Evolutionary conservation across 2,888 invertebrate genomes (phyloP).

Genomic region (Siphonodentalium dalli): DNA sequence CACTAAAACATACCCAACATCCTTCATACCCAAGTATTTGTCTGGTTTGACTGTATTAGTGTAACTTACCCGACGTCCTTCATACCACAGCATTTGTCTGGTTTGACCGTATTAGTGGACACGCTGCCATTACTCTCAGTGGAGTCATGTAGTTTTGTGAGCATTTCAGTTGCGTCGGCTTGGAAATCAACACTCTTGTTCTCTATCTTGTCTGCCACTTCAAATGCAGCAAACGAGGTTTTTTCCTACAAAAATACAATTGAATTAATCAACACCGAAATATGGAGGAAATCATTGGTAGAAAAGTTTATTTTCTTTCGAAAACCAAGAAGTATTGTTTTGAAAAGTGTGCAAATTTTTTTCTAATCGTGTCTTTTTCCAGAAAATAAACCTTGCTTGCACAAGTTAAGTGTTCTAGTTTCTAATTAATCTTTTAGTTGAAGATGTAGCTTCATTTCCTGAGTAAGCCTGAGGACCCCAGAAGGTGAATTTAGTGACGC

Average conservation of each 20-base stretch:
- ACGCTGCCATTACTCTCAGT: neutral
- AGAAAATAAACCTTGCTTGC: no score
- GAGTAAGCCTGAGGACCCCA: no score
- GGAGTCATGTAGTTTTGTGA: constrained; percentile 35
- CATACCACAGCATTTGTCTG: constrained; percentile 55
- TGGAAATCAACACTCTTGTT: constrained; percentile 37
- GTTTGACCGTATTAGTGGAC: constrained; percentile 31
- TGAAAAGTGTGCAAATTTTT: no score
- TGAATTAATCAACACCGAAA: no score
- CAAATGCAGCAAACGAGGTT: constrained; percentile 33
- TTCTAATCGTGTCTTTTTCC: no score
- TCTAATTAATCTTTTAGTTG: no score
- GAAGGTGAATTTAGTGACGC: no score
- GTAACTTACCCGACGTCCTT: constrained; percentile 47
- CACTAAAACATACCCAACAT: constrained; percentile 11
- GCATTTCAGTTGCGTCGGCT: constrained; percentile 52
- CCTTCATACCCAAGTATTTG: constrained; percentile 18
- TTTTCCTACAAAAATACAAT: constrained; percentile 35
- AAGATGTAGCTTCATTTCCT: no score
- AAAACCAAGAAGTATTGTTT: no score
- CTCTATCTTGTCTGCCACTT: constrained; percentile 28
- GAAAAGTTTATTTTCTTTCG: neutral
- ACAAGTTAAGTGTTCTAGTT: no score
- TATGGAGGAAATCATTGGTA: neutral
- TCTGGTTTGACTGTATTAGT: constrained; percentile 14